Evolutionary conservation across 2,888 invertebrate genomes (phyloP), one percentile per base, ranked within the genome.

Genomic region (Caenorhabditis sp.): DNA sequence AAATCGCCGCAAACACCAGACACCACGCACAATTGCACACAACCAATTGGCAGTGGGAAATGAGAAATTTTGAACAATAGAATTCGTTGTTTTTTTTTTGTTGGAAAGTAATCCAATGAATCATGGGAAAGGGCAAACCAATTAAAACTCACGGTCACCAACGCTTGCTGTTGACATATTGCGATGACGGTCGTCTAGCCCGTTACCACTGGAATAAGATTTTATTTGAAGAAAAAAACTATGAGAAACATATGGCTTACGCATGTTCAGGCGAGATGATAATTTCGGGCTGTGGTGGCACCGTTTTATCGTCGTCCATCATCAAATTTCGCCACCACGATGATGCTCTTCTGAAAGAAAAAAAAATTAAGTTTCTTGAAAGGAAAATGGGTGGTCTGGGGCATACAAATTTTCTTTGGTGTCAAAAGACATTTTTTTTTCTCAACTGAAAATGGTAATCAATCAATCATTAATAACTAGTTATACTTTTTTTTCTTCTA

Each of bases 101-200:
- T 43, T 43, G 5, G 5, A 10, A 4, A 31, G 10, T 31, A 31
- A 7, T 31, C 31, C 10, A 31, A 31, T 31, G 31, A 31, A 31
- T 31, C 5, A 52, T 52, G 20, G 4, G 23, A 52, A 52, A 52
- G 21, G 21, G 50, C 7, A 23, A 52, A 52, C 25, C 53, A 21
- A 53, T 17, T 17, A 53, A 50, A 53, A 76, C 80, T 75, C 59
- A 82, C 82, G 63, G 31, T 81, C 82, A 62, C 80, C 80, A 63
- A 81, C 79, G 62, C 80, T 80, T 14, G 77, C 77, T 14, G 80
- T 77, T 0, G 82, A 82, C 50, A 81, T 71, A 64, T 82, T 81
- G n/a, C 82, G 69, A 26, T 78, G 67, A 56, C 73, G 64, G 43
- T 82, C 82, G 20, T 67, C 68, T 14, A 70, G 59, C 52, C 79